Evolutionary conservation across 1,140 invertebrate species (phyloP).

Genomic region (Rhyacophila brunnea): DNA sequence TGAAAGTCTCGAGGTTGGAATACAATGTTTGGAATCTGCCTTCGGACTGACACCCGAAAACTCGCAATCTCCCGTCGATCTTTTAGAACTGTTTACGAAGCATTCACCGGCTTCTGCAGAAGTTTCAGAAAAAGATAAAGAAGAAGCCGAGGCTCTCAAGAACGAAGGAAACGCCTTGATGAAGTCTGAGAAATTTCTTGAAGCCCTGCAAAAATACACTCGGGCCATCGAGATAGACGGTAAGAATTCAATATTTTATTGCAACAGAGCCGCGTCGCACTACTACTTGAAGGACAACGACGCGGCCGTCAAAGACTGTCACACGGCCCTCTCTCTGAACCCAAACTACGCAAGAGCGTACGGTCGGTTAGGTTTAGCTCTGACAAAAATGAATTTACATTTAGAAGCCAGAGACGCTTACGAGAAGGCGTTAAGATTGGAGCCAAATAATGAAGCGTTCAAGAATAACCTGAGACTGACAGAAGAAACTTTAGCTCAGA

Average conservation of each 20-base stretch:
- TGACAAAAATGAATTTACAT: conserved; percentile 78
- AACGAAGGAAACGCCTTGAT: conserved; percentile 85
- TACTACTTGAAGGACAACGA: conserved; percentile 81
- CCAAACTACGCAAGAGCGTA: conserved; percentile 93
- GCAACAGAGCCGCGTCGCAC: conserved; percentile 90
- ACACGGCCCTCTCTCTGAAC: conserved; percentile 83
- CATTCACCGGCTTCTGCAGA: conserved; percentile 21
- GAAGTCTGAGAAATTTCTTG: conserved; percentile 74
- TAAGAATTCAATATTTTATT: conserved; percentile 90
- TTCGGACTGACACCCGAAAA: conserved; percentile 64
- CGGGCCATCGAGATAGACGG: conserved; percentile 82
- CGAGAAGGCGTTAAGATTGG: conserved; percentile 83
- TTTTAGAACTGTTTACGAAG: conserved; percentile 51
- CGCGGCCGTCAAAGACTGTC: conserved; percentile 85
- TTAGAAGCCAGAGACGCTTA: conserved; percentile 84
- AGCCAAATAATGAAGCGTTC: conserved; percentile 91
- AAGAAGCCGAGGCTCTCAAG: conserved; percentile 74
- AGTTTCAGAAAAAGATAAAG: conserved; percentile 56
- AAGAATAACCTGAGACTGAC: conserved; percentile 76
- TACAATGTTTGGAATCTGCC: conserved; percentile 83
- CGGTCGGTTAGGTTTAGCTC: conserved; percentile 87
- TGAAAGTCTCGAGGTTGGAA: conserved; percentile 77
- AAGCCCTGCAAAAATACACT: conserved; percentile 80
- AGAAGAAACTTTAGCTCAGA: conserved; percentile 44
- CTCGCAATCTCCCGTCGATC: conserved; percentile 44